Evolutionary conservation across 2,113 vertebrate species (phyloP), one percentile per base, ranked within the genome.

Genomic region (Sturnira hondurensis): DNA sequence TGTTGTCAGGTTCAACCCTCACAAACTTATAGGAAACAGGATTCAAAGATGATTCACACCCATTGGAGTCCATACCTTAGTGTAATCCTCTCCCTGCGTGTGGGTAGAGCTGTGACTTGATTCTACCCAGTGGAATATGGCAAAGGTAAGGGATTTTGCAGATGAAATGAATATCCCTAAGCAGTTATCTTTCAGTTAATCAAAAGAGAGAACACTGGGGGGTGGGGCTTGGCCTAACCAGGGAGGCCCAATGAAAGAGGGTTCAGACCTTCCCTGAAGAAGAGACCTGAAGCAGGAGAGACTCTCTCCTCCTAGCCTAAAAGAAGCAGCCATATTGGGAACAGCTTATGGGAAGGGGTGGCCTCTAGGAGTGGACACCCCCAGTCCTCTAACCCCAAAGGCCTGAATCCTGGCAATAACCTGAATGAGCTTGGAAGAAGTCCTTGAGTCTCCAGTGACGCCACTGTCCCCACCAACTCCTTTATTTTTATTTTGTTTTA

Each of bases 111-210:
- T 45, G 11, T 47, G 43, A 93, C 28, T 65, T 81, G 26, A 65
- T 80, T 86, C 33, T 76, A 33, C 81, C 36, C 45, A 93, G 65
- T 38, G 67, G 16, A 88, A n/a, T 43, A 41, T 70, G 70, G 41
- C 26, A 84, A 95, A 92, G 31, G 14, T 56, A 33, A 90, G 33
- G 76, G 38, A 87, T 83, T 96, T 95, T 92, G 70, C 70, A 65
- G 76, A 54, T 92, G n/a, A 56, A 33, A 89, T 54, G 28, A 85
- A 70, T 22, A 38, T 84, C 26, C 36, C 9, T 54, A 80, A 74
- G 47, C 31, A 86, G 17, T 70, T 84, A n/a, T 70, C 47, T 84
- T 54, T 91, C 65, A 91, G 41, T 90, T 90, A 63, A 87, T 84
- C 41, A 26, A 94, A 90, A 76, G 77, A 41, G 71, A 89, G 45